These are phyloP conservation scores for Piprites chloris DNA, from an alignment of 2,113 vertebrate genomes.

Conservation along the genomic window DNA sequence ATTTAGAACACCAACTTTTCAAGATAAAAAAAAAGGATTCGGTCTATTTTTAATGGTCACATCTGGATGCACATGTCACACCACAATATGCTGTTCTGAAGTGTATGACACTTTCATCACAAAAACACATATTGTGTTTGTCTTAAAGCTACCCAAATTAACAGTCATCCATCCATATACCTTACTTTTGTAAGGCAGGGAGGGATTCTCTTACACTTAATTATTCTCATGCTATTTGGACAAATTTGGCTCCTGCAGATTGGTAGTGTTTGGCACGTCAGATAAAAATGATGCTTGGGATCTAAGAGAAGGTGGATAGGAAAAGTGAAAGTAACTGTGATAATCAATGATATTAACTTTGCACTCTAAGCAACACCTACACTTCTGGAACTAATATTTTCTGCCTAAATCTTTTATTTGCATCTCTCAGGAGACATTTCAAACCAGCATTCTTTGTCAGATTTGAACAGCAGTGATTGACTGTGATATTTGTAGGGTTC, in stretches of 20 bases:
- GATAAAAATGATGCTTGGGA: background rate
- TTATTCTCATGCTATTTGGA: background rate
- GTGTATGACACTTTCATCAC: background rate
- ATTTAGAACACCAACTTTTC: background rate
- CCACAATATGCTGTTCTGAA: background rate
- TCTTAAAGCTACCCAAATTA: constrained; percentile 30
- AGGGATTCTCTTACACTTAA: background rate
- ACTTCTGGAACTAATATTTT: background rate
- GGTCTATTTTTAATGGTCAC: constrained; percentile 39
- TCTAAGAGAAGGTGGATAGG: background rate
- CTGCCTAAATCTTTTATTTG: background rate
- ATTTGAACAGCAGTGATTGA: background rate
- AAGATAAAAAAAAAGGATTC: background rate
- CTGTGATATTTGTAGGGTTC: constrained; percentile 11
- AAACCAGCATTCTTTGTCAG: background rate
- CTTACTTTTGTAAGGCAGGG: background rate
- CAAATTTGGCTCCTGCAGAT: background rate
- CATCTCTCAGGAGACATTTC: background rate
- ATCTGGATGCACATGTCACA: constrained; percentile 32
- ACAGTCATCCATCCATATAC: background rate
- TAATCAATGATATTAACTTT: background rate
- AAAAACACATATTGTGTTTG: background rate
- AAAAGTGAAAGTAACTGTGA: background rate
- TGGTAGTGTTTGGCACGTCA: background rate
- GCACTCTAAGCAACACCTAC: background rate